Base-by-base conservation (phyloP, 2,797 vertebrate genomes). In the Pagetopsis macropterus region DNA sequence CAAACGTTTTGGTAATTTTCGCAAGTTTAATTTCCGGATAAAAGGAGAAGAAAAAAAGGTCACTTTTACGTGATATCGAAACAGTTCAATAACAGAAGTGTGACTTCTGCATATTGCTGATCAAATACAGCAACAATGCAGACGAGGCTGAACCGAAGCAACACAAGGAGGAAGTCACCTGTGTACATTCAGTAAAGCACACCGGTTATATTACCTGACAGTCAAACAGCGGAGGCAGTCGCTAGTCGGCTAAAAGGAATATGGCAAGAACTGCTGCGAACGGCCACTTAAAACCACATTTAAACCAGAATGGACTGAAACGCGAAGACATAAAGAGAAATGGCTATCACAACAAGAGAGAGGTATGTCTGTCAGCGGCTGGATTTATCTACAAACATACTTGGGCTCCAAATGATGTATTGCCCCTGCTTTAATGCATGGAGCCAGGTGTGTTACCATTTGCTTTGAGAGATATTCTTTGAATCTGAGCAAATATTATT, bases 101-200 rank as follows among this genome's bases (percentile, higher is more conserved):
- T 19, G 46, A 54, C 51, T 44, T 31, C 45, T 56, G 41, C 54
- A 17, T 45, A 49, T 61, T 37, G 27, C 33, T 15, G 49, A 9
- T 51, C 50, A 62, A 4, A 46, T 51, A 65, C 54, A 33, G 21
- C 41, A 44, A n/a, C 66, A 62, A 16, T 41, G 58, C 21, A 55
- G 0, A 3, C 19, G 75, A 81, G 85, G 82, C 87, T 75, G 79
- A 72, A 69, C 76, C 66, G 17, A 16, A 21, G 70, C 72, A 23
- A 4, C 57, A 72, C 65, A 79, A 91, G 46, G 78, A 93, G 92
- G 92, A 93, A 93, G 91, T 93, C 78, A 88, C 85, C 82, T 87
- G 65, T 64, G 41, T n/a, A 27, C 73, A 65, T 74, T 81, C 3
- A 66, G 76, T n/a, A 9, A 27, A 74, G 62, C 70, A 48, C 79